Percentiles rank a stretch among this genome's conserved stretches.
These are phyloP conservation scores for Acanthosepion pharaonis DNA, from an alignment of 2,888 invertebrate genomes.

Conservation along the genomic window DNA sequence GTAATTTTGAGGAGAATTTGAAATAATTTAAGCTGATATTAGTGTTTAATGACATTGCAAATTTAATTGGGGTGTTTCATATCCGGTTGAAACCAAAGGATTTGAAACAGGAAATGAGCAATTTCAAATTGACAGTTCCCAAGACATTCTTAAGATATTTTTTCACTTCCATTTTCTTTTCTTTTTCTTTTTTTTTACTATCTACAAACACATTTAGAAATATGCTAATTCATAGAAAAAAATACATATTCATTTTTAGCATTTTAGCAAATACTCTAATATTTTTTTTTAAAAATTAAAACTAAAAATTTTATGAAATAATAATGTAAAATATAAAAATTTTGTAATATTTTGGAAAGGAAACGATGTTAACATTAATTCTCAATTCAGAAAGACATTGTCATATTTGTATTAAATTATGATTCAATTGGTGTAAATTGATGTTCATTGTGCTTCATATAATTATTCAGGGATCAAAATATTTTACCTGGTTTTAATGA, in stretches of 20 bases:
- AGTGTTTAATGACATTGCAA: not conserved
- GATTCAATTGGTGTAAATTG: too few relatives aligned
- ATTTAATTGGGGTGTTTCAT: not conserved
- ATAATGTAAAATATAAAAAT: too few relatives aligned
- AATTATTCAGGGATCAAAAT: too few relatives aligned
- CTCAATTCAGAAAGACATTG: too few relatives aligned
- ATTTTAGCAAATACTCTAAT: too few relatives aligned
- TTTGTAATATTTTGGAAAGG: too few relatives aligned
- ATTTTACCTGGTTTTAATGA: too few relatives aligned
- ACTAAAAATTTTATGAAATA: too few relatives aligned
- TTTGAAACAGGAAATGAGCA: not conserved
- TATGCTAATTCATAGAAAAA: not conserved
- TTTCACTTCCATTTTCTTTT: not conserved
- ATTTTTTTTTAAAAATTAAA: too few relatives aligned
- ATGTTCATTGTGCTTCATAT: too few relatives aligned
- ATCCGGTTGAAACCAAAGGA: not conserved
- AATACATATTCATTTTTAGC: not conserved
- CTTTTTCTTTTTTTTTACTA: not conserved
- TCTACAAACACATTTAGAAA: not conserved
- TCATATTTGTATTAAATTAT: too few relatives aligned
- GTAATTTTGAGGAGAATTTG: not conserved
- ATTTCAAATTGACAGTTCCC: not conserved
- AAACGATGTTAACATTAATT: too few relatives aligned
- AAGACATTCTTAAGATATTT: not conserved
- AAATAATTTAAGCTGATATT: not conserved